A percentile compares a stretch with the other conserved stretches of the same genome.
These are phyloP conservation scores for human (Homo sapiens) DNA, from an alignment of 2,113 vertebrate species.

Conservation along the genomic window GRCh38 chr12:78038501-78039000, in stretches of 20 bases:
- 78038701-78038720: constrained; percentile 36
- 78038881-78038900: constrained; percentile 50
- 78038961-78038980: neutral
- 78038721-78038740: neutral
- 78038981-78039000: neutral
- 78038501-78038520: neutral
- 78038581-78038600: constrained; percentile 16
- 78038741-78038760: neutral
- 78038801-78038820: constrained; percentile 39
- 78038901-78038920: constrained; percentile 22
- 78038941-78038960: constrained; percentile 50
- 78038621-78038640: neutral
- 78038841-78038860: neutral
- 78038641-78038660: constrained; percentile 35
- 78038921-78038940: neutral
- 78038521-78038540: constrained; percentile 13
- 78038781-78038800: constrained; percentile 22
- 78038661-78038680: constrained; percentile 16
- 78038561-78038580: neutral
- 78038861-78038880: neutral
- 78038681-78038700: neutral
- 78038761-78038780: neutral
- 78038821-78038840: constrained; percentile 32
- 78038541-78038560: constrained; percentile 53
- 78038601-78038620: constrained; percentile 33